Conservation (phyloP, 2,888 invertebrate species). For the Criorhina ranunculi region DNA sequence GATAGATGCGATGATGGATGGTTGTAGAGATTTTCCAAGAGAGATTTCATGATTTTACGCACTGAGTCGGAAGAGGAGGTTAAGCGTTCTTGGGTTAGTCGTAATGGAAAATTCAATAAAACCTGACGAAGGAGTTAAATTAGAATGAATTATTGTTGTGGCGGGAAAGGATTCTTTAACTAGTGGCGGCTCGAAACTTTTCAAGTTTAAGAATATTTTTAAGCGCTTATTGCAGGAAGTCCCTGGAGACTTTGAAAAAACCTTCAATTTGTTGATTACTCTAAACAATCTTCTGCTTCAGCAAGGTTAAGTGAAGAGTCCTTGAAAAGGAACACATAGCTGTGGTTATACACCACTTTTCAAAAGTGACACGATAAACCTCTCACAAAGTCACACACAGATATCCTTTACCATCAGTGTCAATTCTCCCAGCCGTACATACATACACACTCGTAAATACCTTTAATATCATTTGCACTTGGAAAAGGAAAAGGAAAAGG, state of each 20-base stretch:
- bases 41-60: constrained; percentile 66
- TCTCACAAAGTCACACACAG: constrained; percentile 44
- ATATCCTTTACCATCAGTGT: constrained; percentile 39
- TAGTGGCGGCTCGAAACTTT: too few relatives aligned
- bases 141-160: constrained; percentile 50
- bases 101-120: constrained; percentile 73
- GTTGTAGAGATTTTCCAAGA: constrained; percentile 41
- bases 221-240: too few relatives aligned
- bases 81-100: constrained; percentile 63
- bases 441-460: background rate
- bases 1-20: constrained; percentile 60
- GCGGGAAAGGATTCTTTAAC: constrained; percentile 3
- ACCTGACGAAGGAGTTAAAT: constrained; percentile 69
- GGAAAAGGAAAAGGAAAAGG: constrained; percentile 33
- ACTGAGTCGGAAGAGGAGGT: constrained; percentile 68
- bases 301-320: constrained; percentile 26
- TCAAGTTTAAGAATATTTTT: too few relatives aligned
- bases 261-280: too few relatives aligned
- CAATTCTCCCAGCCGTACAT: constrained; percentile 37
- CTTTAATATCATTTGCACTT: constrained; percentile 58
- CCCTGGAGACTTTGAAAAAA: too few relatives aligned
- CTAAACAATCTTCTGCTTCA: background rate
- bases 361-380: constrained; percentile 58
- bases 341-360: constrained; percentile 40
- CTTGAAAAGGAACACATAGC: constrained; percentile 7